A percentile compares a stretch with the other conserved stretches of the same genome.
Conservation (phyloP, 2,888 invertebrate species). For the Callosobruchus maculatus region DNA sequence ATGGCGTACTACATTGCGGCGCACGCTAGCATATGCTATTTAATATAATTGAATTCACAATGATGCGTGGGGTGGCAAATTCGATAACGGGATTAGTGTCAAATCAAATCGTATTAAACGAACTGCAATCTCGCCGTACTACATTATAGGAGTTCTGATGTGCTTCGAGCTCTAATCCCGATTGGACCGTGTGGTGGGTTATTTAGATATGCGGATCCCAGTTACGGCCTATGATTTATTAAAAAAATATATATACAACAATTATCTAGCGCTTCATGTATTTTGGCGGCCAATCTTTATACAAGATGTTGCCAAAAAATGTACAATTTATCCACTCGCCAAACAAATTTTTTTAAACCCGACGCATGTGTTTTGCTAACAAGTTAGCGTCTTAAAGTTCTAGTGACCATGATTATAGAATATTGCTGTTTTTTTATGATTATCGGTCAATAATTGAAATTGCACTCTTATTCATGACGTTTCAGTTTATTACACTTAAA, state of each 20-base stretch:
- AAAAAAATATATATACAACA: background rate
- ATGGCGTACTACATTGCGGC: background rate
- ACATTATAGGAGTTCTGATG: background rate
- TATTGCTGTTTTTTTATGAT: no score
- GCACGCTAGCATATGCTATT: slow-evolving; percentile 48
- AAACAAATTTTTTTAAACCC: no score
- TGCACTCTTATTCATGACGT: no score
- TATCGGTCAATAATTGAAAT: no score
- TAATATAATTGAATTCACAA: slow-evolving; percentile 51
- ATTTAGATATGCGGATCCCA: background rate
- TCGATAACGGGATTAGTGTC: slow-evolving; percentile 54
- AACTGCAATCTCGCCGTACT: slow-evolving; percentile 45
- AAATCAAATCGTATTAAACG: slow-evolving; percentile 52
- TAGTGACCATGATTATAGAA: no score
- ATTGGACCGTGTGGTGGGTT: background rate
- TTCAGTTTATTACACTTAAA: no score
- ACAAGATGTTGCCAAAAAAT: no score
- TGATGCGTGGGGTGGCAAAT: slow-evolving; percentile 50
- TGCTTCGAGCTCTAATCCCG: background rate
- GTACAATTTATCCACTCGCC: no score
- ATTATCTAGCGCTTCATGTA: no score
- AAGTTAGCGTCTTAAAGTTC: no score
- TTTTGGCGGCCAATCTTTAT: no score
- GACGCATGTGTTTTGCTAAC: no score
- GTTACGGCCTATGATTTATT: background rate